Percentiles rank a stretch among this genome's conserved stretches.
Evolutionary conservation across 2,113 vertebrate species (phyloP).

Genomic region (Larimichthys polyactis): DNA sequence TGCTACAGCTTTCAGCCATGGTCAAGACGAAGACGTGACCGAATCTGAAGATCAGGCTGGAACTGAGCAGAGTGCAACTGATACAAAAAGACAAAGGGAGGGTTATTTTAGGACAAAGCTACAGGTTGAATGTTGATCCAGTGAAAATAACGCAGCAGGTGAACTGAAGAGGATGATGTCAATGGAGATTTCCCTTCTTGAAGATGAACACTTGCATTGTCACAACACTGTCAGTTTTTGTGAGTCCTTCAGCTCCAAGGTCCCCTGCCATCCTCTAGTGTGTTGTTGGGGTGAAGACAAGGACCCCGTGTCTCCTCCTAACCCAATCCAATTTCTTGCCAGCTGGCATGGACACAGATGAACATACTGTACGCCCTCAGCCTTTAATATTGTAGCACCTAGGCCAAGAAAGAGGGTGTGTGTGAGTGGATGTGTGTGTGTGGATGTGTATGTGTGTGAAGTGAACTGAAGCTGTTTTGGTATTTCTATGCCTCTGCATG

Average conservation of each 20-base stretch:
- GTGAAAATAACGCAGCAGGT: not conserved
- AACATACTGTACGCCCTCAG: constrained; percentile 16
- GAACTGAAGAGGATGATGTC: not conserved
- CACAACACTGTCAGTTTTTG: not conserved
- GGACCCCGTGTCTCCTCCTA: not conserved
- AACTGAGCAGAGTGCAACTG: not conserved
- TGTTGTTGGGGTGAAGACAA: not conserved
- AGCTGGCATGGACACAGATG: constrained; percentile 15
- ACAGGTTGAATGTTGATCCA: not conserved
- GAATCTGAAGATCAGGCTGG: not conserved
- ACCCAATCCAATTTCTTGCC: not conserved
- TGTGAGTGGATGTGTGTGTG: not conserved
- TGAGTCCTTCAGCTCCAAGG: not conserved
- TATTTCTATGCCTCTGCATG: constrained; percentile 56
- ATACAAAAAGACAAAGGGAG: not conserved
- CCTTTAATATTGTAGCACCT: constrained; percentile 33
- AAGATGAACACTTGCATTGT: not conserved
- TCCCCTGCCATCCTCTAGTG: not conserved
- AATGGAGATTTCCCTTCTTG: not conserved
- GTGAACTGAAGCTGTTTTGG: constrained; percentile 33
- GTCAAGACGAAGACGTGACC: not conserved
- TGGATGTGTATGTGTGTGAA: not conserved
- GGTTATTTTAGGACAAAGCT: not conserved
- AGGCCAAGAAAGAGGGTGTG: constrained; percentile 19
- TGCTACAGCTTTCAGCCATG: not conserved